Base-by-base conservation (phyloP, 1,140 invertebrate species). In the Atta cephalotes region DNA sequence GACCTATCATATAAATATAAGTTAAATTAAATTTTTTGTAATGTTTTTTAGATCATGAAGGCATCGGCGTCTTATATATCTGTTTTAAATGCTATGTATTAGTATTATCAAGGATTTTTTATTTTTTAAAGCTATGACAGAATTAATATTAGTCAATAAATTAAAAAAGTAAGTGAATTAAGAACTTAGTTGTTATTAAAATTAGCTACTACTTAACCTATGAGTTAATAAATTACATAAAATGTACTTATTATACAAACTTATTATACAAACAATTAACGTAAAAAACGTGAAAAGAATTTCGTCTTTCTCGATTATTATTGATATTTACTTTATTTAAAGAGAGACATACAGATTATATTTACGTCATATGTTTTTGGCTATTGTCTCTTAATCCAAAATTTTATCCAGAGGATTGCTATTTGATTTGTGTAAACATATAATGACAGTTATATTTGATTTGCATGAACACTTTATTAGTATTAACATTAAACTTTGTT, bases 11-110 rank as follows among this genome's bases (percentile, higher is more conserved):
- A 2, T 28, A 9, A 5, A 25, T 16, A 2, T 28, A 9, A 5
- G 18, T 16, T n/a, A 25, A 56, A 39, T 7, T 71, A 60, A 25
- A 14, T 51, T 25, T 72, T 18, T 18, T 14, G 1, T 63, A 62
- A 45, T 31, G 18, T 35, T 9, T 18, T 85, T 45, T 51, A 56
- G 86, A 84, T 87, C 0, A 3, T 87, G 9, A 87, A 76, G 14
- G 60, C 79, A 16, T 84, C 79, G 16, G 79, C 68, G 10, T 87
- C 86, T 45, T 87, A 84, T 25, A 25, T 25, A 25, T 87, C 86
- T 1, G 70, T 87, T 14, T 60, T 84, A 58, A 18, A 66, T 31
- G 86, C 79, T 18, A 68, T 87, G 21, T 87, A 87, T 60, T 87
- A 7, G 84, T 53, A 49, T 0, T 5, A 76, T 7, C 1, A 60